phyloP scores from a whole-genome alignment of 2,888 invertebrate genomes.

The Molanna angustata region DNA sequence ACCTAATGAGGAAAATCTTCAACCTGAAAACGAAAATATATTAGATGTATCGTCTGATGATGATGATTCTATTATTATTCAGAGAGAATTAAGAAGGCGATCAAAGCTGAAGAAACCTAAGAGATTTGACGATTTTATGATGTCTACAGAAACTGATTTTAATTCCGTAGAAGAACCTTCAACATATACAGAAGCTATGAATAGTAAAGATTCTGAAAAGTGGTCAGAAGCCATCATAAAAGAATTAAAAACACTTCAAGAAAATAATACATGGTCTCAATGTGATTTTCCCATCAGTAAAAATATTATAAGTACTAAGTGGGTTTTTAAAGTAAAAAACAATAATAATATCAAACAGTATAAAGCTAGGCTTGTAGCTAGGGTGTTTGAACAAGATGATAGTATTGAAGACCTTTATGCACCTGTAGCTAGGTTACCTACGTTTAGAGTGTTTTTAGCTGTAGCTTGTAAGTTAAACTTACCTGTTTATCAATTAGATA shows the following conservation, averaged over 20 bases:
- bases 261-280: neutral
- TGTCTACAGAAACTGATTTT: neutral
- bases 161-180: constrained; percentile 9
- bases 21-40: neutral
- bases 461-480: neutral
- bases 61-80: neutral
- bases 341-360: neutral
- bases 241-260: neutral
- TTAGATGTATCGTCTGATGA: neutral
- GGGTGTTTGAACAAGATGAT: neutral
- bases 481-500: neutral
- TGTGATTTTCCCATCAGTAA: neutral
- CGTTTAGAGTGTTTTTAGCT: neutral
- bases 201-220: neutral
- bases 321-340: neutral
- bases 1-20: constrained; percentile 12
- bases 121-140: neutral
- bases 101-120: neutral
- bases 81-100: neutral
- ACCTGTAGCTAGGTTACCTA: neutral
- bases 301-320: neutral
- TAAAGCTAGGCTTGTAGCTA: neutral
- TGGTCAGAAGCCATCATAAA: neutral
- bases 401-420: neutral
- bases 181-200: neutral